These are phyloP conservation scores for Steinernema feltiae DNA, from an alignment of 1,140 invertebrate species.

Conservation along the genomic window DNA sequence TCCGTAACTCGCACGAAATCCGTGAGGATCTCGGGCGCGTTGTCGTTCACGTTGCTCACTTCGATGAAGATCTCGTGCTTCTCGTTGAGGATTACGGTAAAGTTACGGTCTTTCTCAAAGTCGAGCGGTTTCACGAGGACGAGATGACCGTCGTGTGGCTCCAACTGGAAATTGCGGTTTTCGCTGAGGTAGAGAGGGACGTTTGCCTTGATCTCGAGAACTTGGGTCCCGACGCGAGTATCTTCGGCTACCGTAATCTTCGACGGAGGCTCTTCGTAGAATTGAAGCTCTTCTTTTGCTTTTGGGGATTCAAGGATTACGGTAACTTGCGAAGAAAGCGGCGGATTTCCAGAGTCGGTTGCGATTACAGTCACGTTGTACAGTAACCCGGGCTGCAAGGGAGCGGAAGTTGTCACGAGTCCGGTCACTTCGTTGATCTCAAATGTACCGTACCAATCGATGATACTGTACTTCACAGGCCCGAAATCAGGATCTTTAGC, in stretches of 20 bases:
- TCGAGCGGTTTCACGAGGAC: neutral
- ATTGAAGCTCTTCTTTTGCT: slow-evolving; percentile 61
- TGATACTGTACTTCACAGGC: neutral
- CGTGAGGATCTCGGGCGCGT: slow-evolving; percentile 74
- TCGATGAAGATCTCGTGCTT: slow-evolving; percentile 62
- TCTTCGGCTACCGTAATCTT: slow-evolving; percentile 64
- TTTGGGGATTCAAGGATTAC: slow-evolving; percentile 65
- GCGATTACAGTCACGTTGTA: slow-evolving; percentile 65
- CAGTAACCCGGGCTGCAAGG: slow-evolving; percentile 59
- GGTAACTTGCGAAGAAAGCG: slow-evolving; percentile 59
- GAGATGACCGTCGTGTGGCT: neutral
- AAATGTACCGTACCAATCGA: slow-evolving; percentile 15
- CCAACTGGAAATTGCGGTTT: neutral
- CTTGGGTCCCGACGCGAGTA: slow-evolving; percentile 21
- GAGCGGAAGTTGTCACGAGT: slow-evolving; percentile 70
- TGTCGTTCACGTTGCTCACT: slow-evolving; percentile 74
- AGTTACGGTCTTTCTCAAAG: neutral
- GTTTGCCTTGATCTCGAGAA: slow-evolving; percentile 14
- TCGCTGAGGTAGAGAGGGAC: neutral
- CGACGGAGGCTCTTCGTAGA: slow-evolving; percentile 58
- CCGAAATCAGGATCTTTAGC: neutral
- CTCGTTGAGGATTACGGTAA: slow-evolving; percentile 66
- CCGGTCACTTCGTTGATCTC: slow-evolving; percentile 71
- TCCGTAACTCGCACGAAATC: slow-evolving; percentile 76
- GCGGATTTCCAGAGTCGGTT: slow-evolving; percentile 61